Conservation (phyloP, 2,113 vertebrate genomes). For the Oncorhynchus keta region DNA sequence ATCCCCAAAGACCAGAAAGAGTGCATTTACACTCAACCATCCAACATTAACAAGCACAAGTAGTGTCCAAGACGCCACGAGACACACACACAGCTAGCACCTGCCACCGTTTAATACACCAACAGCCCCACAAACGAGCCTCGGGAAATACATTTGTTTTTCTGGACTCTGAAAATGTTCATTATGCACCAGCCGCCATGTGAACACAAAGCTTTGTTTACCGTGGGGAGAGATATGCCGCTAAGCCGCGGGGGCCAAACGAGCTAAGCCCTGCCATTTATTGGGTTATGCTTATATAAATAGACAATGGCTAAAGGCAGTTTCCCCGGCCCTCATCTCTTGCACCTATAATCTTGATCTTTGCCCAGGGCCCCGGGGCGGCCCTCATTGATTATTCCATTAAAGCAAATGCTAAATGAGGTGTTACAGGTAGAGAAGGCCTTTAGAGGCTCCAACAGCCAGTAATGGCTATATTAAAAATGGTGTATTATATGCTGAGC, state of each 20-base stretch:
- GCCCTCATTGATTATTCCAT: slow-evolving; percentile 36
- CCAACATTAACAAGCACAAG: background rate
- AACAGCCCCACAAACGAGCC: slow-evolving; percentile 3
- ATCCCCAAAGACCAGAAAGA: background rate
- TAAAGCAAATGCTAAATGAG: slow-evolving; percentile 23
- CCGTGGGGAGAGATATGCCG: slow-evolving; percentile 8
- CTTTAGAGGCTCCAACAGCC: slow-evolving; percentile 9
- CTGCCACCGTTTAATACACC: slow-evolving; percentile 1
- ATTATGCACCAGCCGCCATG: background rate
- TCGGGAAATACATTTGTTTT: slow-evolving; percentile 26
- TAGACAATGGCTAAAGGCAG: slow-evolving; percentile 21
- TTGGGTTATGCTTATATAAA: slow-evolving; percentile 44
- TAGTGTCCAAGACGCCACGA: background rate
- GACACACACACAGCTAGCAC: background rate
- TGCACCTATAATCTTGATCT: slow-evolving; percentile 31
- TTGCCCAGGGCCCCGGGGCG: slow-evolving; percentile 13
- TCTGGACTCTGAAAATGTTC: background rate
- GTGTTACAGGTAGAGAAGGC: slow-evolving; percentile 23
- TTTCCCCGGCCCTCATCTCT: slow-evolving; percentile 15
- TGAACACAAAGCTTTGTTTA: slow-evolving; percentile 33
- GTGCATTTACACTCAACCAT: slow-evolving; percentile 6
- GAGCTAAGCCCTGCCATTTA: slow-evolving; percentile 31
- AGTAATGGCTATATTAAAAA: slow-evolving; percentile 32
- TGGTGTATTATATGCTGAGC: slow-evolving; percentile 16
- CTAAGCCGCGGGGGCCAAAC: slow-evolving; percentile 1